A percentile compares a stretch with the other conserved stretches of the same genome.
Conservation (phyloP, 1,140 invertebrate genomes). For the Andrena cerasifolii region DNA sequence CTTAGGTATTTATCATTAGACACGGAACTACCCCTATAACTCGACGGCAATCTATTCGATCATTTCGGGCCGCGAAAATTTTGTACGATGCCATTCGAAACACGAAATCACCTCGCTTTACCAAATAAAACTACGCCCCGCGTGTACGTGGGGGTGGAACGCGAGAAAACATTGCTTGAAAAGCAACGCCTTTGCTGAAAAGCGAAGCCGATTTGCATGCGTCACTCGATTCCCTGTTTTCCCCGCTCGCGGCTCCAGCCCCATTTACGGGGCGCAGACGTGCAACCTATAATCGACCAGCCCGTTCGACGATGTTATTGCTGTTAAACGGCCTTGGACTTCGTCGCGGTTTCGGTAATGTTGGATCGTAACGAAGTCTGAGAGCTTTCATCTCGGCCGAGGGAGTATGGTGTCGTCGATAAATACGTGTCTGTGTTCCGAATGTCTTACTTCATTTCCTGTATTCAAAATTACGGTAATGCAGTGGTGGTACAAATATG, state of each 20-base stretch:
- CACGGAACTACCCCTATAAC: constrained; percentile 29
- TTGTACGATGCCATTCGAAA: too few species aligned
- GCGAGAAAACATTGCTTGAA: constrained; percentile 66
- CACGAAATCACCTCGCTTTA: background rate
- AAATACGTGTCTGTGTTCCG: background rate
- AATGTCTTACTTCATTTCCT: background rate
- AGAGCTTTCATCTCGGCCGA: background rate
- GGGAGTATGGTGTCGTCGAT: background rate
- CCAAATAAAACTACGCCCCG: constrained; percentile 5
- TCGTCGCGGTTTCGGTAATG: constrained; percentile 40
- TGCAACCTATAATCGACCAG: constrained; percentile 47
- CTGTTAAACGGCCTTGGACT: constrained; percentile 29
- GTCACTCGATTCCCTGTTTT: constrained; percentile 8
- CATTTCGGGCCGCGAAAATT: constrained; percentile 1
- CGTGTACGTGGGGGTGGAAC: constrained; percentile 7
- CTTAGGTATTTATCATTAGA: constrained; percentile 32
- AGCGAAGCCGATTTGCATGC: constrained; percentile 60
- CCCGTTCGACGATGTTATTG: constrained; percentile 27
- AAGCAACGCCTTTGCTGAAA: constrained; percentile 63
- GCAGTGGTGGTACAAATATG: too few species aligned
- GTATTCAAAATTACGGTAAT: too few species aligned
- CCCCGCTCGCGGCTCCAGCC: background rate
- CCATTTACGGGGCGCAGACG: constrained; percentile 27
- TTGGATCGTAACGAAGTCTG: constrained; percentile 24
- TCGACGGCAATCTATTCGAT: constrained; percentile 17